phyloP scores from a whole-genome alignment of 1,140 invertebrate species.

The Phthorimaea operculella region DNA sequence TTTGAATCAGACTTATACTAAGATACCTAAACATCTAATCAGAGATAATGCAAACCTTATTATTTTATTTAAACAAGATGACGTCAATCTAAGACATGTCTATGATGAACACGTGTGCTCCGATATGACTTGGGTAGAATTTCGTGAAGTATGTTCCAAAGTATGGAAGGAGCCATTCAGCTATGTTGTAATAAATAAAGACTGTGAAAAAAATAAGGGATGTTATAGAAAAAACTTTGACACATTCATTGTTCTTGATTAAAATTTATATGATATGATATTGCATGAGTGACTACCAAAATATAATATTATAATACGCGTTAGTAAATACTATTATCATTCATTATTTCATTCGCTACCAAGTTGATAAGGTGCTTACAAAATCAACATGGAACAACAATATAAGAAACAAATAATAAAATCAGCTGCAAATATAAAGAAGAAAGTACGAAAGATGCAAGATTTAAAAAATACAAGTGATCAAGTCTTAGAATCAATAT shows the following conservation, averaged over 20 bases:
- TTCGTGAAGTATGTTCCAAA: constrained; percentile 32
- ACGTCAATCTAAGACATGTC: constrained; percentile 46
- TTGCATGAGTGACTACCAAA: too few species aligned
- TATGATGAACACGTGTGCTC: constrained; percentile 44
- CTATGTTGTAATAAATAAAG: constrained; percentile 36
- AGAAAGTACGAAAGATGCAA: constrained; percentile 3
- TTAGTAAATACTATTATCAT: too few species aligned
- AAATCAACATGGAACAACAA: neutral
- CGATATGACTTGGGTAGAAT: constrained; percentile 37
- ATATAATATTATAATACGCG: too few species aligned
- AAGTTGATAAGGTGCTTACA: neutral
- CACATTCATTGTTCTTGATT: constrained; percentile 1
- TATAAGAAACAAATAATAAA: constrained; percentile 1
- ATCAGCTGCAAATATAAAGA: constrained; percentile 7
- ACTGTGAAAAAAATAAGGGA: constrained; percentile 24
- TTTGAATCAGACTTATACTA: constrained; percentile 44
- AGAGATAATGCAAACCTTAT: constrained; percentile 52
- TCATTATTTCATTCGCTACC: neutral
- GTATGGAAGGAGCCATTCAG: constrained; percentile 31
- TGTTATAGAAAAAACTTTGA: constrained; percentile 34
- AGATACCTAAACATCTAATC: constrained; percentile 48
- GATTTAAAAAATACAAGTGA: neutral
- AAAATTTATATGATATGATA: neutral
- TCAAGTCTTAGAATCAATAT: constrained; percentile 1
- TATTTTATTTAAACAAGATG: constrained; percentile 49